These are phyloP conservation scores for Pentalonia nigronervosa DNA, from an alignment of 1,140 invertebrate genomes.

Conservation along the genomic window DNA sequence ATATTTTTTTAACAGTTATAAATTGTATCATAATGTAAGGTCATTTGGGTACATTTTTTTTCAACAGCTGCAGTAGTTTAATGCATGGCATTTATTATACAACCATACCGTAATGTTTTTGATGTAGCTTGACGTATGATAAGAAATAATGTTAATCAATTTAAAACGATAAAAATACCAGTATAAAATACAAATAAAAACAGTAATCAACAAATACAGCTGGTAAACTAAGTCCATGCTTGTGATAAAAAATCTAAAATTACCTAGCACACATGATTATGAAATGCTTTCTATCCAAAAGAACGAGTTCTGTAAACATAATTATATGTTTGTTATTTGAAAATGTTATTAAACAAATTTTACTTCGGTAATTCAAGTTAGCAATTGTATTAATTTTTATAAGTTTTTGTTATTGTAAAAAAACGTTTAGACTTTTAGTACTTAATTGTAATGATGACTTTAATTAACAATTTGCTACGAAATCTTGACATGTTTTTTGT, in stretches of 20 bases:
- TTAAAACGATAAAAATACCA: not conserved
- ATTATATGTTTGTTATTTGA: not conserved
- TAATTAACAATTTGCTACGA: not conserved
- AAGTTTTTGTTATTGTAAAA: not conserved
- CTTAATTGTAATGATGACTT: not conserved
- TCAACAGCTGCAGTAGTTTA: not conserved
- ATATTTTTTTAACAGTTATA: not conserved
- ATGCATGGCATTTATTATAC: not conserved
- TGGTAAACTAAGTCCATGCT: not conserved
- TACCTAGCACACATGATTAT: not conserved
- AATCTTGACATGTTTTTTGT: not conserved
- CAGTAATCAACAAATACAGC: not conserved
- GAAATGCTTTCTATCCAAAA: not conserved
- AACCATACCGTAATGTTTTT: not conserved
- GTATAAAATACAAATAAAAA: not conserved
- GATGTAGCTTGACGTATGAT: not conserved
- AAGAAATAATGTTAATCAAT: not conserved
- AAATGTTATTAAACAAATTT: not conserved
- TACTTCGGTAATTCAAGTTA: not conserved
- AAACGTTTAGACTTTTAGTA: not conserved
- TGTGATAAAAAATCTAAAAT: not conserved
- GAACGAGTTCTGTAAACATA: not conserved
- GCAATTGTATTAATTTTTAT: not conserved
- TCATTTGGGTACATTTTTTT: not conserved
- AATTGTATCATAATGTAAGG: slow-evolving; percentile 9